Evolutionary conservation across 2,888 invertebrate genomes (phyloP).

Genomic region (Zygogramma bicolorata): DNA sequence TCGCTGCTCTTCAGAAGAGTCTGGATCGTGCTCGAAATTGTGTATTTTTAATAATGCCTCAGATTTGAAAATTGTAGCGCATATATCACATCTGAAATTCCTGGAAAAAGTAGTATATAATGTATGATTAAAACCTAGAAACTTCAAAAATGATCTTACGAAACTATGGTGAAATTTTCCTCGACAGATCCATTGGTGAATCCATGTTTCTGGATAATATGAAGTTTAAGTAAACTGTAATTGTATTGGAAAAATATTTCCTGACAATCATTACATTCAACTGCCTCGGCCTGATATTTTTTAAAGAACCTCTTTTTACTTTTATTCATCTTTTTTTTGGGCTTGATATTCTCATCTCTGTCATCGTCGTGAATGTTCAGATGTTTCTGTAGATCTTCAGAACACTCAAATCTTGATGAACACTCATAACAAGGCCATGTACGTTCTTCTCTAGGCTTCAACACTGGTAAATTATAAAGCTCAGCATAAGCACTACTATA

Average conservation of each 20-base stretch:
- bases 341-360: conserved; percentile 56
- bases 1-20: conserved; percentile 54
- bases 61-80: conserved; percentile 52
- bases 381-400: conserved; percentile 73
- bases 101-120: conserved; percentile 42
- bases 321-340: conserved; percentile 56
- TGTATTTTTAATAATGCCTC: conserved; percentile 59
- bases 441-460: conserved; percentile 66
- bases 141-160: conserved; percentile 47
- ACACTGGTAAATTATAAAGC: conserved; percentile 68
- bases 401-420: conserved; percentile 70
- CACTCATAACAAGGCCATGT: conserved; percentile 77
- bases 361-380: conserved; percentile 69
- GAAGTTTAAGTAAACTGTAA: conserved; percentile 54
- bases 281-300: conserved; percentile 48
- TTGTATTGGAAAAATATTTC: conserved; percentile 57
- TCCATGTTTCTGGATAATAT: conserved; percentile 56
- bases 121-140: conserved; percentile 1
- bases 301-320: conserved; percentile 49
- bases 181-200: conserved; percentile 51
- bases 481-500: conserved; percentile 77
- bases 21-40: conserved; percentile 56
- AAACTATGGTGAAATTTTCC: conserved; percentile 56
- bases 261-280: conserved; percentile 60
- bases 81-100: conserved; percentile 56